Conservation (phyloP, 2,797 vertebrate species). For the Enteromius argenteus region DNA sequence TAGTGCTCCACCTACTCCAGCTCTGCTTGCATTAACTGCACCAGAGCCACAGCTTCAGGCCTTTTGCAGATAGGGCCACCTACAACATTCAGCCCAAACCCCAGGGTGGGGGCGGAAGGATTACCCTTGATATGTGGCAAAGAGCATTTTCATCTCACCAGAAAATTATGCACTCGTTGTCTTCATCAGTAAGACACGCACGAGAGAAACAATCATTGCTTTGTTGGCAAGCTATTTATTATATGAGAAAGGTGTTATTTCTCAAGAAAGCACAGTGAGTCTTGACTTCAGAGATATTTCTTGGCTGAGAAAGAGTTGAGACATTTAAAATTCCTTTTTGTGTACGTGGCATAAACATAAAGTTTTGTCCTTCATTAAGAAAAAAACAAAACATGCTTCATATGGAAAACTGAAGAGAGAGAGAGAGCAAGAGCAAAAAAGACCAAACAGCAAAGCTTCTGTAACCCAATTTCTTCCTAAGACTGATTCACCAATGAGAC, state of each 20-base stretch:
- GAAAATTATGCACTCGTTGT: slow-evolving; percentile 64
- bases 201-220: slow-evolving; percentile 37
- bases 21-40: slow-evolving; percentile 47
- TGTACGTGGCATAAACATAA: slow-evolving; percentile 79
- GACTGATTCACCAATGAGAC: slow-evolving; percentile 72
- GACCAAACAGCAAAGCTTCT: slow-evolving; percentile 73
- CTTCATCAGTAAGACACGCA: slow-evolving; percentile 53
- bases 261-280: slow-evolving; percentile 4
- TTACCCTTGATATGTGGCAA: slow-evolving; percentile 76
- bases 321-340: slow-evolving; percentile 76
- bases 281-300: slow-evolving; percentile 42
- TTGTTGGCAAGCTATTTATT: slow-evolving; percentile 53
- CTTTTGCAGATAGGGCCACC: slow-evolving; percentile 37
- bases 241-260: slow-evolving; percentile 38
- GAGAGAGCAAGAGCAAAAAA: slow-evolving; percentile 62
- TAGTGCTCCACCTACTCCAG: slow-evolving; percentile 54
- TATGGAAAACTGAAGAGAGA: slow-evolving; percentile 42
- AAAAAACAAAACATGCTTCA: slow-evolving; percentile 75
- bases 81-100: slow-evolving; percentile 36
- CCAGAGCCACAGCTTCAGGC: slow-evolving; percentile 31
- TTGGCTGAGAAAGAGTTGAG: slow-evolving; percentile 49
- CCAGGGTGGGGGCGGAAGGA: slow-evolving; percentile 64
- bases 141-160: slow-evolving; percentile 54
- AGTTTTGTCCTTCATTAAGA: slow-evolving; percentile 81
- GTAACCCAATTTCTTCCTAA: slow-evolving; percentile 80